These are phyloP conservation scores for Periphyllus acericola DNA, from an alignment of 2,888 invertebrate species.

Conservation along the genomic window DNA sequence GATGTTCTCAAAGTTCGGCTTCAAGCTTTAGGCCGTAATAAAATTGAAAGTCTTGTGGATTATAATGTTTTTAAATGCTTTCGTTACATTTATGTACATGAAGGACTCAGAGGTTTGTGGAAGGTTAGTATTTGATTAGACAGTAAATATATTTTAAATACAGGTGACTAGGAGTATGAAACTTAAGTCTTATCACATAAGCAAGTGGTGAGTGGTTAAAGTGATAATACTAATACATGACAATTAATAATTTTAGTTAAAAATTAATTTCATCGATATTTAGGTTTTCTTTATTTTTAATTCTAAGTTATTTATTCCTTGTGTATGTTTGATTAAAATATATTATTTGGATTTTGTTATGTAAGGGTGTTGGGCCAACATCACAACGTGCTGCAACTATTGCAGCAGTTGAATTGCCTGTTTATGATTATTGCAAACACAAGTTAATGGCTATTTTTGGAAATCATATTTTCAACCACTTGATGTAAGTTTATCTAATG, in stretches of 20 bases:
- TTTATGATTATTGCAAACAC: constrained; percentile 90
- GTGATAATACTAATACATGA: too few relatives aligned
- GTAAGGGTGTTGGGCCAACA: constrained; percentile 89
- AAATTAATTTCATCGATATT: neutral
- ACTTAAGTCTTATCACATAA: neutral
- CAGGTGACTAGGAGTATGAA: neutral
- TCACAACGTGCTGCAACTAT: constrained; percentile 93
- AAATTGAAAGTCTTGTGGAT: constrained; percentile 65
- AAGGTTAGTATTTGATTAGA: constrained; percentile 69
- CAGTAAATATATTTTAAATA: neutral
- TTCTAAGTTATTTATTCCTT: too few relatives aligned
- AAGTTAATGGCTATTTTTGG: constrained; percentile 77
- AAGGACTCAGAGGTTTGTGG: constrained; percentile 89
- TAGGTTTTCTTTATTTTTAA: neutral
- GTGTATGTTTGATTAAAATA: neutral
- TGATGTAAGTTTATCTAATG: constrained; percentile 74
- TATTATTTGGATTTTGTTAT: constrained; percentile 58
- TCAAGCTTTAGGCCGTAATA: constrained; percentile 75
- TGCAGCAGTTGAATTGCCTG: constrained; percentile 92
- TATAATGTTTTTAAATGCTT: constrained; percentile 80
- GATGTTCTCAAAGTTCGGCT: constrained; percentile 96
- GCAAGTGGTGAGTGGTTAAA: too few relatives aligned
- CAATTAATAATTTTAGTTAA: too few relatives aligned
- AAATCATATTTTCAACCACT: constrained; percentile 86
- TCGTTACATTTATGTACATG: constrained; percentile 81